Evolutionary conservation across 2,113 vertebrate genomes (phyloP).

Genomic region (Hyperopisus bebe): DNA sequence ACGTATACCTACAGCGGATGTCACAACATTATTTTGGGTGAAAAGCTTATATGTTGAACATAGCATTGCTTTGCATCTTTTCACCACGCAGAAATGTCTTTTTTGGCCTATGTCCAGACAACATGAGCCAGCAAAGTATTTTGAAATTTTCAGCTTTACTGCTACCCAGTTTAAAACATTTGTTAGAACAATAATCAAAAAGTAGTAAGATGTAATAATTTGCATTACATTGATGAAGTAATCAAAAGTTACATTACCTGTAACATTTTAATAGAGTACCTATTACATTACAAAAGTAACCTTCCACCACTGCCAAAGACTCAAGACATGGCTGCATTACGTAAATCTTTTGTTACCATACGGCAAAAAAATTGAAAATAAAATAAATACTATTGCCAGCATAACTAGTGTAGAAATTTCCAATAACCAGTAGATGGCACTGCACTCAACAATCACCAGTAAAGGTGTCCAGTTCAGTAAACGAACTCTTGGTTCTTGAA

Average conservation of each 20-base stretch:
- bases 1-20: not conserved
- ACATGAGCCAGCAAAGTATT: not conserved
- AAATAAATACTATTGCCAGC: not conserved
- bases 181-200: not conserved
- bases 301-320: not conserved
- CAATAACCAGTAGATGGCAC: not conserved
- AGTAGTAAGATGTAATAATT: not conserved
- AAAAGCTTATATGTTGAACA: not conserved
- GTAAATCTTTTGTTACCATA: not conserved
- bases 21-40: not conserved
- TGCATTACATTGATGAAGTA: not conserved
- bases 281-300: not conserved
- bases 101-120: not conserved
- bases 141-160: not conserved
- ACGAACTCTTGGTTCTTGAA: not conserved
- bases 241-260: not conserved
- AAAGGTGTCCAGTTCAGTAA: no score
- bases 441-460: not conserved
- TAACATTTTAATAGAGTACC: not conserved
- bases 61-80: not conserved
- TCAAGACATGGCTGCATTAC: not conserved
- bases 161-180: not conserved
- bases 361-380: not conserved
- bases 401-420: not conserved
- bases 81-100: not conserved